Conservation (phyloP, 2,113 vertebrate genomes). For the Erythrolamprus reginae region DNA sequence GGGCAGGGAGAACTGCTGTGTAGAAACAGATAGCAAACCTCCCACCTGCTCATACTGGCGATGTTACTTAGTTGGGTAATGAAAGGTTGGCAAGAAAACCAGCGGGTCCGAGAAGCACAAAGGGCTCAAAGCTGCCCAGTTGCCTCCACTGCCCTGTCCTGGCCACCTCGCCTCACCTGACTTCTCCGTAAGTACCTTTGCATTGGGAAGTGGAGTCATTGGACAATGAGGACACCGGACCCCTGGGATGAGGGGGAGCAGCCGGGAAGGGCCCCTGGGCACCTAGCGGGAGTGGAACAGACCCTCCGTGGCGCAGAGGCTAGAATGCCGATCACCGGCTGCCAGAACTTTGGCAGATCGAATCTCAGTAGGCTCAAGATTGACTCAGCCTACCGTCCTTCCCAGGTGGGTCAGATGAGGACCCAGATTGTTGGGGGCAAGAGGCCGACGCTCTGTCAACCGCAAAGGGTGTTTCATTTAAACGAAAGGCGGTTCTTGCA, state of each 20-base stretch:
- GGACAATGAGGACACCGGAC: neutral
- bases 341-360: no score
- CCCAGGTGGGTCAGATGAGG: no score
- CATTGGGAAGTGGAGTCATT: neutral
- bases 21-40: neutral
- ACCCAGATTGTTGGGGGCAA: no score
- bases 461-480: neutral
- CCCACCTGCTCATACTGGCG: neutral
- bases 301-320: no score
- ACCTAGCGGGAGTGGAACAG: neutral
- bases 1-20: neutral
- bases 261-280: neutral
- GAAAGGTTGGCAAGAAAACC: neutral
- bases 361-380: no score
- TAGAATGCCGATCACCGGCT: no score
- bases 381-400: no score
- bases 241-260: no score
- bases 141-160: no score
- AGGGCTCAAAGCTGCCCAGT: neutral
- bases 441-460: no score
- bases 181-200: slow-evolving; percentile 3
- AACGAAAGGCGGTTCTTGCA: neutral
- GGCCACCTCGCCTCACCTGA: no score
- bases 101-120: no score
- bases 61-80: neutral